Conservation (phyloP, 2,888 invertebrate genomes). For the Eupithecia subumbrata region DNA sequence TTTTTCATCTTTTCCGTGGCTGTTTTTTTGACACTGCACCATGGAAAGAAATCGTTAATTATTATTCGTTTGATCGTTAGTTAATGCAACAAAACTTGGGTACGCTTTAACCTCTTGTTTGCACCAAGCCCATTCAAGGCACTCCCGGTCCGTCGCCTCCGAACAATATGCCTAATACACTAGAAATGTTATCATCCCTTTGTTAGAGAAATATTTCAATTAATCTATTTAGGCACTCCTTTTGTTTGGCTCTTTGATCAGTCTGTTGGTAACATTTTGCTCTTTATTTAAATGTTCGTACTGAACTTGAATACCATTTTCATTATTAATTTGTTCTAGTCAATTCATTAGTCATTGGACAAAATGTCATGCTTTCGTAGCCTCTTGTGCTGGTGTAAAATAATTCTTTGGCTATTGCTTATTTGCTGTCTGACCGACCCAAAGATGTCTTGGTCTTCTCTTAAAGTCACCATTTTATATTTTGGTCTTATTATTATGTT, state of each 20-base stretch:
- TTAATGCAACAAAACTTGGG: slow-evolving; percentile 7
- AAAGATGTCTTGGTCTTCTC: not conserved
- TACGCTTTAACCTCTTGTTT: slow-evolving; percentile 16
- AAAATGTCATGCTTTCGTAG: not conserved
- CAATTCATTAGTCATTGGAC: not conserved
- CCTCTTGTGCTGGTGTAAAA: not conserved
- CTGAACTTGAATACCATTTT: not conserved
- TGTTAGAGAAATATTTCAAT: slow-evolving; percentile 53
- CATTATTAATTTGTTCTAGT: not conserved
- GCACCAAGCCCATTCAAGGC: slow-evolving; percentile 50
- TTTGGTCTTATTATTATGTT: not conserved
- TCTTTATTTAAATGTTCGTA: not conserved
- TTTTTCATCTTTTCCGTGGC: no score
- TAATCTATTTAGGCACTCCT: slow-evolving; percentile 58
- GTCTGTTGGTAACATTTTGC: slow-evolving; percentile 11
- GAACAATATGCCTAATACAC: slow-evolving; percentile 60
- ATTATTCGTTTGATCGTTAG: not conserved
- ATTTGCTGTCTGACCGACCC: not conserved
- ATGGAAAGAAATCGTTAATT: not conserved
- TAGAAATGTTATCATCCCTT: slow-evolving; percentile 61
- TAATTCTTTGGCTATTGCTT: not conserved
- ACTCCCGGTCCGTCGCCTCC: slow-evolving; percentile 54
- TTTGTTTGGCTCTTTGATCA: slow-evolving; percentile 28
- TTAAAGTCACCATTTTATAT: not conserved
- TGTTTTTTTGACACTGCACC: not conserved